Base-by-base conservation (phyloP, 35 echinoderm and acorn worm species). In the Heliocidaris tuberculata region DNA sequence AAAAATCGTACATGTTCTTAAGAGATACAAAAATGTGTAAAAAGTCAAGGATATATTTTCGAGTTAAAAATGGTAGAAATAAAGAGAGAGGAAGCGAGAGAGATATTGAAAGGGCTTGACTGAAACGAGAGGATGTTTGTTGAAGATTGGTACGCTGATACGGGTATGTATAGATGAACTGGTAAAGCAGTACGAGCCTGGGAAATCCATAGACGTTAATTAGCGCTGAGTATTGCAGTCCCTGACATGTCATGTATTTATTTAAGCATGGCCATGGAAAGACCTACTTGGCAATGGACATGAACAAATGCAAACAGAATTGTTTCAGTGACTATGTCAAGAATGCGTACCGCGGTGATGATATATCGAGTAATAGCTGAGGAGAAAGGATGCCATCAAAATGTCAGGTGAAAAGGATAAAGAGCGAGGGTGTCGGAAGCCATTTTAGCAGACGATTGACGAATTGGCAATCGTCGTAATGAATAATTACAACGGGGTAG, bases 201-300 rank as follows among this genome's bases (percentile, higher is more conserved):
- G 6, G 12, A 89, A 48, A 89, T 48, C 87, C 47, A 48, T 89
- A 89, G 12, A 89, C 87, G 87, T 47, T 89, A 48, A 89, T 89
- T 89, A 89, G 87, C 87, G 87, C 87, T 89, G 87, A 89, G 31
- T 89, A 48, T 89, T 89, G 31, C 31, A 89, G 87, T 47, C 87
- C 87, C 31, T 32, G 31, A 48, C 87, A 89, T 89, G 47, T 48
- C 87, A 89, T 47, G 87, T 89, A 47, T 48, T 89, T 78, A 78
- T 78, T 78, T 78, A 78, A 78, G 65, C 65, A 78, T 78, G 65
- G 65, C 65, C 65, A 78, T 78, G 65, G 27, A 78, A 78, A 78
- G 65, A 78, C 65, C 65, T 78, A 78, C 65, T 78, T 78, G 65
- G 65, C 65, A 78, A 78, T 78, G 65, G 65, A 78, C 65, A 24